These are phyloP conservation scores for Pantelozetes paolii DNA, from an alignment of 2,888 invertebrate species.

Conservation along the genomic window DNA sequence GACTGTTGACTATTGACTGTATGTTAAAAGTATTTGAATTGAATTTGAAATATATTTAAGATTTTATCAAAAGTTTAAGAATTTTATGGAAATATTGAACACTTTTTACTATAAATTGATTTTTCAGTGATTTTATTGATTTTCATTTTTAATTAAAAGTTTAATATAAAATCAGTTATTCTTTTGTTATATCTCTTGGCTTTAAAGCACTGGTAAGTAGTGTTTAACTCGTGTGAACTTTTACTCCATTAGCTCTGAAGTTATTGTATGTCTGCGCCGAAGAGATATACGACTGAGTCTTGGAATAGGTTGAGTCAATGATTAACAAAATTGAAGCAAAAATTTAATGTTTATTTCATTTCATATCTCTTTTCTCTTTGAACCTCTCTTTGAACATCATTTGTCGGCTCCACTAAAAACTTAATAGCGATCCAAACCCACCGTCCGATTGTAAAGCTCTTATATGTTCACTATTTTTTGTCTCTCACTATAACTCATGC, in stretches of 20 bases:
- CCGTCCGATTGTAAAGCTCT: neutral
- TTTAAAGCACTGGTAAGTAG: neutral
- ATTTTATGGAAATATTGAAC: no score
- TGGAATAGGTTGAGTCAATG: neutral
- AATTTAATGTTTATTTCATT: neutral
- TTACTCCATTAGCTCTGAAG: conserved; percentile 5
- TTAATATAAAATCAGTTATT: neutral
- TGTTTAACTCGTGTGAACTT: conserved; percentile 25
- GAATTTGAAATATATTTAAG: no score
- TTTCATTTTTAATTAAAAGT: neutral
- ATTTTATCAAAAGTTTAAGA: no score
- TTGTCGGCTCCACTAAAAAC: conserved; percentile 12
- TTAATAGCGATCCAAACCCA: neutral
- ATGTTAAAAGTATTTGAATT: no score
- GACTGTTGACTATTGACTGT: no score
- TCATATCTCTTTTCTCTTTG: neutral
- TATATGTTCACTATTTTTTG: neutral
- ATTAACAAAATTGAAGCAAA: no score
- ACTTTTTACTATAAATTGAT: no score
- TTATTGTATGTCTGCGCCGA: neutral
- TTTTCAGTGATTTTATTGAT: neutral
- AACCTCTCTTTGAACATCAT: neutral
- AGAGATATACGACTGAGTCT: conserved; percentile 21
- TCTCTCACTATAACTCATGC: conserved; percentile 26
- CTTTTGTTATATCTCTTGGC: neutral